Conservation (phyloP, 2,888 invertebrate genomes). For the Cristatella mucedo region DNA sequence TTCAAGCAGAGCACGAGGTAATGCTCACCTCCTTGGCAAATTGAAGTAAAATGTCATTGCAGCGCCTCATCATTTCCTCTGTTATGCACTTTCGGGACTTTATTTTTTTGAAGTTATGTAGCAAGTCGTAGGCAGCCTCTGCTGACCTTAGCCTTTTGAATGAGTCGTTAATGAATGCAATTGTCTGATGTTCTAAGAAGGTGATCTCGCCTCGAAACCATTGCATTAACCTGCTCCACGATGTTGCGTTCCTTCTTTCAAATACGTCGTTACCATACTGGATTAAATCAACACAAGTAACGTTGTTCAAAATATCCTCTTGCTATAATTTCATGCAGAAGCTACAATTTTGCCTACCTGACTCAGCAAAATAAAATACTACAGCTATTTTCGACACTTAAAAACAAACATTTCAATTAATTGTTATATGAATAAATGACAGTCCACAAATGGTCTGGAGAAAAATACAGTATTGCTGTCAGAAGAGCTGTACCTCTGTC, state of each 20-base stretch:
- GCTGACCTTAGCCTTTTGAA: constrained; percentile 9
- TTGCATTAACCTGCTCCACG: constrained; percentile 1
- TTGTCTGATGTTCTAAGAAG: constrained; percentile 5
- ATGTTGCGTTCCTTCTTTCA: constrained; percentile 1
- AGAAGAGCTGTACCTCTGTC: too few relatives aligned
- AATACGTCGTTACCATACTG: constrained; percentile 4
- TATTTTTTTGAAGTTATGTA: constrained; percentile 7
- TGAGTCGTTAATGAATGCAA: constrained; percentile 6
- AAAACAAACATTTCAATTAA: too few relatives aligned
- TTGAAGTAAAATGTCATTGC: constrained; percentile 9
- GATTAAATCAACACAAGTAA: too few relatives aligned
- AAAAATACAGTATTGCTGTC: too few relatives aligned
- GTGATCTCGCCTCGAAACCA: constrained; percentile 4
- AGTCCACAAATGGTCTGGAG: too few relatives aligned
- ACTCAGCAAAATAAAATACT: too few relatives aligned
- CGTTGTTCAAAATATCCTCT: too few relatives aligned
- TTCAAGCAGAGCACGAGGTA: too few relatives aligned
- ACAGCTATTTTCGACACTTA: too few relatives aligned
- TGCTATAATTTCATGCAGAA: too few relatives aligned
- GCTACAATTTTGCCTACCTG: too few relatives aligned
- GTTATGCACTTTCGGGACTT: constrained; percentile 8
- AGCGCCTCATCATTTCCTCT: constrained; percentile 7
- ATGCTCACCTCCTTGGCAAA: constrained; percentile 7
- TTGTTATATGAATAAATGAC: too few relatives aligned
- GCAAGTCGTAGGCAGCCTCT: constrained; percentile 9